Evolutionary conservation across 2,797 vertebrate species (phyloP), one percentile per base, ranked within the genome.

Genomic region (Knipowitschia caucasica): DNA sequence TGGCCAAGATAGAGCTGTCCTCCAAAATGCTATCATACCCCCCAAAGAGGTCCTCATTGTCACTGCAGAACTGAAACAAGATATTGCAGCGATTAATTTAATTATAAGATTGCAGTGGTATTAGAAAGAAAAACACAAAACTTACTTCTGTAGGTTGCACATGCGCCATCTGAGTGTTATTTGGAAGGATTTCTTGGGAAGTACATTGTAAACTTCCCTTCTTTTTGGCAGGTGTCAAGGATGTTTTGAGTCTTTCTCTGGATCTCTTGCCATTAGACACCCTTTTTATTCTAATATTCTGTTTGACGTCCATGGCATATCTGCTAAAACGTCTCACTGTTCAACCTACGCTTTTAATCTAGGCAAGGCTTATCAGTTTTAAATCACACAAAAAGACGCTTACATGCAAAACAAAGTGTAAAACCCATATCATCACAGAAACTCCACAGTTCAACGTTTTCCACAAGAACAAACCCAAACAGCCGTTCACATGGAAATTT

Each of bases 31-130:
- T 93, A 73, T 95, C 93, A 33, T 92, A 93, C 63, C 89, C 91
- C 0, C 89, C 93, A 53, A 98, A 98, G 39, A 98, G 57, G 50
- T 99, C 95, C 57, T 96, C 95, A 6, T 85, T 88, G 1, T 92
- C 91, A 2, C 89, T 87, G 74, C 69, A 89, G 53, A 46, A 85
- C 95, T 98, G 79, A 1, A 3, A 15, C 71, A 33, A 49, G 23
- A 53, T 18, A 63, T 34, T 66, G 29, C 9, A 7, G 11, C 35
- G 17, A 38, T 2, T 7, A 1, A 14, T 24, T 43, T n/a, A 43
- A 15, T 38, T 7, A 7, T 1, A n/a, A 24, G 3, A n/a, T 24
- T 25, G 24, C 4, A 43, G 3, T 56, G 5, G 36, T 35, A 27
- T 1, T 6, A 59, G 2, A 20, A 8, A 34, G 14, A 50, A 4